Base-by-base conservation (phyloP, 2,113 vertebrate genomes). In the Fregetta grallaria region DNA sequence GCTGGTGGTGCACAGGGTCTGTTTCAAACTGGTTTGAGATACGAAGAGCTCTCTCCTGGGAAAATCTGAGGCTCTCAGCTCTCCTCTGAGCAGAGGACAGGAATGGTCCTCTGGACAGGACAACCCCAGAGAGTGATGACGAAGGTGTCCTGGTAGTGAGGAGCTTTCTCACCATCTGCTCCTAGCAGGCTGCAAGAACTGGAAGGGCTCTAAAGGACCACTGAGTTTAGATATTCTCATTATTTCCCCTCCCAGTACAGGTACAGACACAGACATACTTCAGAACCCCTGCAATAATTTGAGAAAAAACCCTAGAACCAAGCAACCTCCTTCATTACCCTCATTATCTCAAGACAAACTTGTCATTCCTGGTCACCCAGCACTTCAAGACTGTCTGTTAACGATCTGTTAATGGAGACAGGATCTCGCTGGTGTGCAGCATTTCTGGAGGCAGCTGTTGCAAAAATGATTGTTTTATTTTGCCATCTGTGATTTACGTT, bases 81-180 rank as follows among this genome's bases (percentile, higher is more conserved):
- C 16, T 18, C 14, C 23, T 30, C 20, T 23, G 44, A 68, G 78
- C 62, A 61, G 23, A 50, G 59, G 30, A 25, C 14, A 14, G 10
- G 19, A 23, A 38, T 7, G 29, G 17, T 53, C 34, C 8, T 5
- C 42, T n/a, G 62, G 34, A 29, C 7, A 18, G 65, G 55, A 40
- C 19, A 18, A 1, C 1, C 16, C 49, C 38, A 47, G 74, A 42
- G 32, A 55, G n/a, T 3, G 56, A 8, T 55, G 72, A 50, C 2
- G 6, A 26, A 71, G n/a, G 42, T 45, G 44, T 17, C 19, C 73
- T 74, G 30, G 42, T 15, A 15, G 3, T 0, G 0, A 55, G 76
- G 30, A 62, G 27, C 50, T 67, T 53, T 53, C 47, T 61, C 2
- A 9, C 21, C 42, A n/a, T 49, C 49, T 44, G 16, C 14, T 71